Base-by-base conservation (phyloP, 2,113 vertebrate species). In the Strigops habroptila region DNA sequence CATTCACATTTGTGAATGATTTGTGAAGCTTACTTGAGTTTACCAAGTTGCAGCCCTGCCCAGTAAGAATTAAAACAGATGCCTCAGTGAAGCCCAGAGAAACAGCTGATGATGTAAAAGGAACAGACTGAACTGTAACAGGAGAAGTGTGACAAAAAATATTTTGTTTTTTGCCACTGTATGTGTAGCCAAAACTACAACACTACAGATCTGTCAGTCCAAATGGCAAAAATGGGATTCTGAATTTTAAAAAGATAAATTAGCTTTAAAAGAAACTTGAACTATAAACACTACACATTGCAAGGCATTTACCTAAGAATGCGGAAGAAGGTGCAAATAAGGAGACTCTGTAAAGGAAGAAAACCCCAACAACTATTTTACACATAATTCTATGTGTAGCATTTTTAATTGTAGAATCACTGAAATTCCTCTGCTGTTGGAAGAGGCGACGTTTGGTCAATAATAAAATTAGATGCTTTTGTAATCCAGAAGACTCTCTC, bases 41-140 rank as follows among this genome's bases (percentile, higher is more conserved):
- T 79, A 74, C 67, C 43, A 59, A 89, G 63, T 39, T 91, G 83
- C 78, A 92, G 65, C 37, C 91, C 81, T 69, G 62, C 67, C 63
- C 77, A 69, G 35, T 85, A 92, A 91, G 96, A 96, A 91, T 92
- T 94, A 92, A 94, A 93, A 65, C 95, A 95, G 94, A 96, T 92
- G 91, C 81, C 81, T 95, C 69, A 35, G 14, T 7, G 82, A 62
- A 89, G 86, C 57, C 83, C 89, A 84, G 69, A 93, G 76, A 92
- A 95, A 89, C 57, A 90, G 82, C 82, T 91, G 81, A 87, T 94
- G 76, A 91, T 63, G 75, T 57, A 92, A 70, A 93, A 91, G 84
- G 84, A 96, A 97, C 96, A 96, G 94, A 95, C 91, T 94, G 95
- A 97, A 94, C 91, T 82, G 81, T 70, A 95, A 95, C 93, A 92